Conservation (phyloP, 2,888 invertebrate species). For the Cephus pulcher region DNA sequence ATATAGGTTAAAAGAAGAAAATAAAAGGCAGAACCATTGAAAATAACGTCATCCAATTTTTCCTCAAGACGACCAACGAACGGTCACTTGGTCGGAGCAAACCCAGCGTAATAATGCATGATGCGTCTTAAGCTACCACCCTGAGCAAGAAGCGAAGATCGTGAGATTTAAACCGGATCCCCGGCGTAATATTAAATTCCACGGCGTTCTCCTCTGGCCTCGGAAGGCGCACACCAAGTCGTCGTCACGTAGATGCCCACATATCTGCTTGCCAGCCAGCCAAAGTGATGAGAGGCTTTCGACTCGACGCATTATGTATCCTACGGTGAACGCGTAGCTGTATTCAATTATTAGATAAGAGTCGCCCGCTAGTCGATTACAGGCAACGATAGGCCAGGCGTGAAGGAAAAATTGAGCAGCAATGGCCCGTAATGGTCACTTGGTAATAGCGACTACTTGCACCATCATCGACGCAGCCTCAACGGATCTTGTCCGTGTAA, state of each 20-base stretch:
- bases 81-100: not conserved
- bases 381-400: slow-evolving; percentile 11
- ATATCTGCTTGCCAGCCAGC: slow-evolving; percentile 3
- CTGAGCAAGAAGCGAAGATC: slow-evolving; percentile 12
- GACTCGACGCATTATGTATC: slow-evolving; percentile 3
- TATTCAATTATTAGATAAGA: slow-evolving; percentile 15
- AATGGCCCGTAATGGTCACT: slow-evolving; percentile 4
- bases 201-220: slow-evolving; percentile 6
- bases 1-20: not conserved
- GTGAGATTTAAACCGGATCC: slow-evolving; percentile 15
- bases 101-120: slow-evolving; percentile 6
- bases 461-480: not conserved
- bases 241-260: not conserved
- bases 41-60: not conserved
- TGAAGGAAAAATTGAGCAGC: slow-evolving; percentile 10
- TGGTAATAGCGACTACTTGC: not conserved
- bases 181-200: slow-evolving; percentile 13
- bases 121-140: slow-evolving; percentile 11
- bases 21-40: not conserved
- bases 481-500: not conserved
- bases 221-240: not conserved
- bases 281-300: slow-evolving; percentile 10
- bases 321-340: not conserved
- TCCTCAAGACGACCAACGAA: not conserved
- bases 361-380: slow-evolving; percentile 9